A percentile compares a stretch with the other conserved stretches of the same genome.
Evolutionary conservation across 1,140 invertebrate genomes (phyloP).

Genomic region (Hyles vespertilio): DNA sequence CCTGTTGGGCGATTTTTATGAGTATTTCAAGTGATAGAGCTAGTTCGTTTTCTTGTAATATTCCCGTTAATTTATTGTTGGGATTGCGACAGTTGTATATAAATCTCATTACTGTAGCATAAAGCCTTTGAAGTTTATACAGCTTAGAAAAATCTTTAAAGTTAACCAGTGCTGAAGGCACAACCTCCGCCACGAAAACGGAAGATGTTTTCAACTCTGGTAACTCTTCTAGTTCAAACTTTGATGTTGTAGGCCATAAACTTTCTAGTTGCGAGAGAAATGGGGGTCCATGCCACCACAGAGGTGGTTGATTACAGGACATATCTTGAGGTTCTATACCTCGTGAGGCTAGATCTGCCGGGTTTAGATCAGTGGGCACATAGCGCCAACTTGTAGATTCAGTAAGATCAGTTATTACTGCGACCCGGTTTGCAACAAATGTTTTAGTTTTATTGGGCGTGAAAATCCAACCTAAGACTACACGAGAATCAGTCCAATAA

Average conservation of each 20-base stretch:
- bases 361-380: slow-evolving; percentile 11
- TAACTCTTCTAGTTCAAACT: neutral
- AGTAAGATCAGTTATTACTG: slow-evolving; percentile 13
- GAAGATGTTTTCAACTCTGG: neutral
- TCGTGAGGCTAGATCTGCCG: slow-evolving; percentile 11
- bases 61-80: neutral
- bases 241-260: slow-evolving; percentile 3
- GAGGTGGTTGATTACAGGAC: neutral
- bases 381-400: slow-evolving; percentile 8
- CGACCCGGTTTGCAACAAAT: slow-evolving; percentile 15
- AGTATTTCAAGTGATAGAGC: neutral
- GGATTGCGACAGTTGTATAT: neutral
- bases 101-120: neutral
- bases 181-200: neutral
- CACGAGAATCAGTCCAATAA: slow-evolving; percentile 28
- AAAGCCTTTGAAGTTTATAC: neutral
- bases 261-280: slow-evolving; percentile 11
- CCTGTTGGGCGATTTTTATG: neutral
- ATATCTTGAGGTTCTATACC: slow-evolving; percentile 5
- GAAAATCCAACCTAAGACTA: slow-evolving; percentile 22
- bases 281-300: slow-evolving; percentile 21
- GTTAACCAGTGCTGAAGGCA: neutral
- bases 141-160: slow-evolving; percentile 3
- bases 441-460: slow-evolving; percentile 9
- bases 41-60: neutral